Evolutionary conservation across 2,888 invertebrate genomes (phyloP).

Genomic region (Apamea monoglypha): DNA sequence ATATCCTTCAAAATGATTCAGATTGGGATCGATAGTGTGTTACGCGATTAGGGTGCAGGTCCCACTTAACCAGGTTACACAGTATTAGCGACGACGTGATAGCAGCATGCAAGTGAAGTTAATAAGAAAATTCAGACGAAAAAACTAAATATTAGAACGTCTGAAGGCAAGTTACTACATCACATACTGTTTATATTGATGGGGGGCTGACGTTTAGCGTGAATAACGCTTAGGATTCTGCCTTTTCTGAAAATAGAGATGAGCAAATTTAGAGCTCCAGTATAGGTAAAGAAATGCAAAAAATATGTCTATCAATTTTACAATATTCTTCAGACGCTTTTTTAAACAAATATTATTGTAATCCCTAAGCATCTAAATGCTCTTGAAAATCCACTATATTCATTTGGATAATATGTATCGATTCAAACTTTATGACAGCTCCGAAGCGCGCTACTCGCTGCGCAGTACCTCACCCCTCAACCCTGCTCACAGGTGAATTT

Average conservation of each 20-base stretch:
- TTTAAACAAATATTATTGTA: background rate
- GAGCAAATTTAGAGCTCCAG: conserved; percentile 13
- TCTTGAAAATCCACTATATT: background rate
- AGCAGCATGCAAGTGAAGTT: conserved; percentile 26
- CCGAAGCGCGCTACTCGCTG: background rate
- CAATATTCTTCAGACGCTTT: background rate
- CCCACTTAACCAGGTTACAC: background rate
- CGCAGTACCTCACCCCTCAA: background rate
- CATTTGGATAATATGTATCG: background rate
- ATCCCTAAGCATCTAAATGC: too few relatives aligned
- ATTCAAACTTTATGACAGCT: background rate
- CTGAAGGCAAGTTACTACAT: conserved; percentile 4
- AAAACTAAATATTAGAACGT: conserved; percentile 1
- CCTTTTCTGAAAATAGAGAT: conserved; percentile 57
- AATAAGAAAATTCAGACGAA: background rate
- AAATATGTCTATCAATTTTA: background rate
- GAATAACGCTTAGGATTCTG: conserved; percentile 48
- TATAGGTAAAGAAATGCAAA: background rate
- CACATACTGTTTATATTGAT: conserved; percentile 41
- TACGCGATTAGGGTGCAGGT: too few relatives aligned
- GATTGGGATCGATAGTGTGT: too few relatives aligned
- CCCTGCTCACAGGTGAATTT: background rate
- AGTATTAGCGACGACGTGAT: conserved; percentile 11
- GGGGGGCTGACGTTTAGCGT: conserved; percentile 3
- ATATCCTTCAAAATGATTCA: too few relatives aligned